A percentile compares a stretch with the other conserved stretches of the same genome.
Evolutionary conservation across 1,140 invertebrate species (phyloP).

Genomic region (Sitophilus oryzae): DNA sequence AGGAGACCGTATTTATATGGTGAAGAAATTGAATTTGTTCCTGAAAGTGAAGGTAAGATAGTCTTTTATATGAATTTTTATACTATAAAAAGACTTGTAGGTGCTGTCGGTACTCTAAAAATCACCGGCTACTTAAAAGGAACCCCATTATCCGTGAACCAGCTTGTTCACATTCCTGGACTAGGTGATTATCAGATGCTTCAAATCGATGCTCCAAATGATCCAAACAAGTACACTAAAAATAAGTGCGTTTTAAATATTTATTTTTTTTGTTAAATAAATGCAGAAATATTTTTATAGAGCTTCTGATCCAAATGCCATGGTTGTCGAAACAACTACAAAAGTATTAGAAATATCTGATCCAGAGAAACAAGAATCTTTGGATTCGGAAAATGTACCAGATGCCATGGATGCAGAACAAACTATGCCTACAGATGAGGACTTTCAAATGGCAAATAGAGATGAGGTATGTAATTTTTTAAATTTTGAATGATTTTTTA

Average conservation of each 20-base stretch:
- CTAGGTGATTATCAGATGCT: conserved; percentile 89
- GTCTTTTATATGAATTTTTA: conserved; percentile 5
- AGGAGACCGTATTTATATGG: conserved; percentile 74
- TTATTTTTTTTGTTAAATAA: too few species aligned
- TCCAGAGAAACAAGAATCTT: conserved; percentile 64
- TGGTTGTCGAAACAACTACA: conserved; percentile 23
- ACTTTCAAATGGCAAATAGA: conserved; percentile 67
- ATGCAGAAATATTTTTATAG: not conserved
- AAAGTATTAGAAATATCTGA: conserved; percentile 61
- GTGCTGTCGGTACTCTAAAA: conserved; percentile 64
- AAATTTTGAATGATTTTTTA: not conserved
- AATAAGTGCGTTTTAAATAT: too few species aligned
- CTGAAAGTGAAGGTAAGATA: conserved; percentile 46
- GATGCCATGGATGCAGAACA: conserved; percentile 94
- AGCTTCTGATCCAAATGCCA: conserved; percentile 11
- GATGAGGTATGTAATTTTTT: conserved; percentile 43
- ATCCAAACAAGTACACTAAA: conserved; percentile 68
- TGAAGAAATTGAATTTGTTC: conserved; percentile 68
- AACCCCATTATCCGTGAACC: conserved; percentile 75
- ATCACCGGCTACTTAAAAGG: conserved; percentile 82
- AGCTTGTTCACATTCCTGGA: conserved; percentile 82
- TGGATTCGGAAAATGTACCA: conserved; percentile 73
- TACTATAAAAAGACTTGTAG: conserved; percentile 9
- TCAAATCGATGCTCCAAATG: conserved; percentile 66
- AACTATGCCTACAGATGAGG: conserved; percentile 92